Evolutionary conservation across 2,113 vertebrate species (phyloP), one percentile per base, ranked within the genome.

Genomic region (Holacanthus passer): DNA sequence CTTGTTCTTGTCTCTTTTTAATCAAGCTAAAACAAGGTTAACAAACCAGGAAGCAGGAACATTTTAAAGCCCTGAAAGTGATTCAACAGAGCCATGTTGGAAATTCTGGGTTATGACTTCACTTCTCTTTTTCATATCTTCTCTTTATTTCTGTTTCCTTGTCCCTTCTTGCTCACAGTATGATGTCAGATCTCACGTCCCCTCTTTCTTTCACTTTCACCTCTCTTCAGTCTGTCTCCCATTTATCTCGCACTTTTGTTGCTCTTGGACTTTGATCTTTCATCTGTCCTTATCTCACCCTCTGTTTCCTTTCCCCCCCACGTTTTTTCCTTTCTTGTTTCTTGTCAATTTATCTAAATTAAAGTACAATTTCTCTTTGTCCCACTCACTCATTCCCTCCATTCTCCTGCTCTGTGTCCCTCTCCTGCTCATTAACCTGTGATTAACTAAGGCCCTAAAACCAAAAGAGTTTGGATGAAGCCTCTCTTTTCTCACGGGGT

Each of bases 401-500:
- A 2, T 53, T 32, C 45, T 62, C 13, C 53, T 7, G 2, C 32
- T 48, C 56, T 48, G 50, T 14, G 32, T 59, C 29, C 29, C 12
- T 68, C 67, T 10, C 0, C 58, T 29, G 70, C 81, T 86, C 78
- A 85, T 89, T 82, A 91, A 92, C 84, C 75, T 90, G 78, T 71
- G 77, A 87, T 87, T 88, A 85, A 84, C 74, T 53, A 56, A 86
- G 68, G 68, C 58, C 35, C 77, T 70, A 35, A 81, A 90, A 65
- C 73, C 53, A 48, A 59, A 84, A 78, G 73, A 83, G 62, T 83
- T 91, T 84, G 76, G 77, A 73, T 16, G 64, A 69, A 80, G 60
- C 77, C 29, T 58, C 24, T 77, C n/a, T 88, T 91, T 91, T 90
- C 89, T 87, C 90, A 88, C 73, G 10, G 10, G 53, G 78, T 89